These are phyloP conservation scores for Rhynchopsitta pachyrhyncha DNA, from an alignment of 2,113 vertebrate species.

Conservation along the genomic window DNA sequence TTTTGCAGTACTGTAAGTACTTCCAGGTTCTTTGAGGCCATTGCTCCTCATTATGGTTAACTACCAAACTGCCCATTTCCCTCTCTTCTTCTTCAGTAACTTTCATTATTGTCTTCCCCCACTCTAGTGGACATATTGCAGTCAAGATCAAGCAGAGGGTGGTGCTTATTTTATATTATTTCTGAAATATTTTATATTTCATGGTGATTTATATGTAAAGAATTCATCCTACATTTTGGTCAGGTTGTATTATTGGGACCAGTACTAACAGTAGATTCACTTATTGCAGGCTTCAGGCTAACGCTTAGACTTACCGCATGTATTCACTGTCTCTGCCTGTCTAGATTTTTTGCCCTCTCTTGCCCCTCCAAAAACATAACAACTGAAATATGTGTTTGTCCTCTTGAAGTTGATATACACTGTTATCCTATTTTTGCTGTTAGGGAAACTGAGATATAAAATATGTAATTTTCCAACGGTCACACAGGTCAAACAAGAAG, in stretches of 20 bases:
- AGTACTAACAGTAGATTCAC: background rate
- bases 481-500: background rate
- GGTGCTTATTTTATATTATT: background rate
- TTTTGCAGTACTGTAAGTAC: background rate
- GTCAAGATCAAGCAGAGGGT: background rate
- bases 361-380: background rate
- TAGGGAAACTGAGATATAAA: background rate
- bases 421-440: background rate
- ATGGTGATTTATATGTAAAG: background rate
- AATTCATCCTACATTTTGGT: background rate
- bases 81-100: background rate
- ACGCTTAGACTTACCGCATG: background rate
- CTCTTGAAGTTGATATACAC: background rate
- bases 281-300: background rate
- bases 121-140: background rate
- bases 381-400: background rate
- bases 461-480: background rate
- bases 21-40: background rate
- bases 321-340: background rate
- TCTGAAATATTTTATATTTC: background rate
- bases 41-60: background rate
- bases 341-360: background rate
- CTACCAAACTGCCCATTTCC: background rate
- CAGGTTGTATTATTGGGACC: background rate
- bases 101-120: background rate